These are phyloP conservation scores for Drosophila tristis DNA, from an alignment of 1,140 invertebrate genomes.

Conservation along the genomic window DNA sequence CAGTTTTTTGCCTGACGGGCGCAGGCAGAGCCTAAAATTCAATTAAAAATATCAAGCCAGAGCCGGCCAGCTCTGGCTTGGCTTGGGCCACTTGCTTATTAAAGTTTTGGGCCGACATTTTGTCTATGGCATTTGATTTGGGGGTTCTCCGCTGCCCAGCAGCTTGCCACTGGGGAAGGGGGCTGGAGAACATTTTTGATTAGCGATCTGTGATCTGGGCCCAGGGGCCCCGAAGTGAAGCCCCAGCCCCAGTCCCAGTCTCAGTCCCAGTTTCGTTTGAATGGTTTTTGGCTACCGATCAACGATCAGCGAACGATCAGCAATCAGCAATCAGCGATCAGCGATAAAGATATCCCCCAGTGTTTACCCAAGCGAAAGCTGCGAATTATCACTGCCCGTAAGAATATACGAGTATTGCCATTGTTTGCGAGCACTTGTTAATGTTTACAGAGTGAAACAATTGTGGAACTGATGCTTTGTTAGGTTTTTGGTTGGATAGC, in stretches of 20 bases:
- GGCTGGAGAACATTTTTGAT: conserved; percentile 35
- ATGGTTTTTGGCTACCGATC: conserved; percentile 37
- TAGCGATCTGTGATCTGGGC: conserved; percentile 24
- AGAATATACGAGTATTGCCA: neutral
- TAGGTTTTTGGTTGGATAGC: neutral
- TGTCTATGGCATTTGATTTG: conserved; percentile 37
- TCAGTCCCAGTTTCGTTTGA: conserved; percentile 18
- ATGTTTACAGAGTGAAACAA: neutral
- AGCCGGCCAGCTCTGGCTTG: neutral
- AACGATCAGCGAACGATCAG: conserved; percentile 13
- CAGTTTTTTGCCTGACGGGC: conserved; percentile 20
- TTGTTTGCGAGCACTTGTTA: neutral
- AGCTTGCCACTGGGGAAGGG: neutral
- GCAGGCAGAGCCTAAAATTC: conserved; percentile 41
- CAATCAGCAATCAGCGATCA: conserved; percentile 3
- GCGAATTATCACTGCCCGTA: conserved; percentile 28
- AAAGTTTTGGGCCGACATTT: conserved; percentile 47
- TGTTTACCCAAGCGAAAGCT: conserved; percentile 25
- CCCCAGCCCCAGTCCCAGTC: conserved; percentile 3
- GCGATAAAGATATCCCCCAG: neutral
- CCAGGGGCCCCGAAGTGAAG: conserved; percentile 8
- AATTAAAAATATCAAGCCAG: conserved; percentile 53
- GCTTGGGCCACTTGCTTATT: conserved; percentile 45
- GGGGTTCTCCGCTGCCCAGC: conserved; percentile 27
- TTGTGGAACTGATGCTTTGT: too few relatives aligned